Percentiles rank a stretch among this genome's conserved stretches.
Evolutionary conservation across 2,113 vertebrate species (phyloP).

Genomic region (Otis tarda): DNA sequence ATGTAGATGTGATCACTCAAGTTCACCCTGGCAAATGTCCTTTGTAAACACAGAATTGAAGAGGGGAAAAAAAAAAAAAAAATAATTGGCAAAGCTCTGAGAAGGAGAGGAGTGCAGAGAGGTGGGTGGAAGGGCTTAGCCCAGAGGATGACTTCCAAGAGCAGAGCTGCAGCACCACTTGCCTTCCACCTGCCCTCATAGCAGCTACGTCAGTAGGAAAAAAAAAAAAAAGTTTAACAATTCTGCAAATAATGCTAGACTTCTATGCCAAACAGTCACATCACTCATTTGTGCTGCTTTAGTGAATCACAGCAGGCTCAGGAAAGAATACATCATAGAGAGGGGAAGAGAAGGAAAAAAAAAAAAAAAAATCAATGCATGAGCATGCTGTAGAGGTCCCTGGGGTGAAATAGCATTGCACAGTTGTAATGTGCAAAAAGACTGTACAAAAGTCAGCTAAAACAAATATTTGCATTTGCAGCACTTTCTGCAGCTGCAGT

Average conservation of each 20-base stretch:
- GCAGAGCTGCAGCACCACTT: neutral
- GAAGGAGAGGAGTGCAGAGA: neutral
- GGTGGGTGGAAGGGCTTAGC: neutral
- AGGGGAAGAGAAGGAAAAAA: neutral
- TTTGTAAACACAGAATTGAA: neutral
- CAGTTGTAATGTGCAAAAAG: neutral
- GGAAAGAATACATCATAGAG: neutral
- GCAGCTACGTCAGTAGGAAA: neutral
- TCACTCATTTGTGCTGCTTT: neutral
- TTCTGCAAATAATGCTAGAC: neutral
- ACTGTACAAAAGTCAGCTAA: neutral
- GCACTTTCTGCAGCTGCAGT: neutral
- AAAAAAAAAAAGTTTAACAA: neutral
- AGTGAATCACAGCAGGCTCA: neutral
- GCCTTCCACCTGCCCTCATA: fast-evolving
- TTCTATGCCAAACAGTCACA: neutral
- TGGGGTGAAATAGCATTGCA: neutral
- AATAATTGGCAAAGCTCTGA: neutral
- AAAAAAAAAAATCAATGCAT: neutral
- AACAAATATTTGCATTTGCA: neutral
- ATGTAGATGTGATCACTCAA: no score
- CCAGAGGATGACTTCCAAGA: neutral
- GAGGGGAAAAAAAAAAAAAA: neutral
- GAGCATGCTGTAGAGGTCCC: neutral
- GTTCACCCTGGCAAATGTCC: neutral